Evolutionary conservation across 2,113 vertebrate species (phyloP).

Genomic region (Corythoichthys haematopterus): DNA sequence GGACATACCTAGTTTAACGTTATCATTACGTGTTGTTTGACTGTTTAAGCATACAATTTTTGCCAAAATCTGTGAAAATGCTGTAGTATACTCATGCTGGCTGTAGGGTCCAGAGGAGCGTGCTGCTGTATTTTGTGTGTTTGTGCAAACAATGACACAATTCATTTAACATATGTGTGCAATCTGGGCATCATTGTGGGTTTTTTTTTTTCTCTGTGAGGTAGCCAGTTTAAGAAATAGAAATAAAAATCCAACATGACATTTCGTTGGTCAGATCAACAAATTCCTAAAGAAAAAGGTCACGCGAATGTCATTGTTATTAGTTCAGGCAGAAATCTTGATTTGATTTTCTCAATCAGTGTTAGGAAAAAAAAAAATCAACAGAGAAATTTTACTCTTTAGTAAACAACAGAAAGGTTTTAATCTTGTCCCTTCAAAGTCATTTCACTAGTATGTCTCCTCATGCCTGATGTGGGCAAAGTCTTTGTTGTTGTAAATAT

Average conservation of each 20-base stretch:
- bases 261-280: not conserved
- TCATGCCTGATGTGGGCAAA: conserved; percentile 61
- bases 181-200: not conserved
- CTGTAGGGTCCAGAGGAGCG: not conserved
- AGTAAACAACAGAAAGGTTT: no score
- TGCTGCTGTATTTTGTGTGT: conserved; percentile 2
- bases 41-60: not conserved
- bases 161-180: conserved; percentile 2
- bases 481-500: conserved; percentile 76
- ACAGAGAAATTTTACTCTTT: no score
- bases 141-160: not conserved
- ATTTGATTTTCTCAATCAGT: not conserved
- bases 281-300: not conserved
- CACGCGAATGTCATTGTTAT: conserved; percentile 3
- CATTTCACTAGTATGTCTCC: conserved; percentile 41
- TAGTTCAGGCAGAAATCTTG: not conserved
- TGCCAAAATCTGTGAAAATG: conserved; percentile 16
- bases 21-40: not conserved
- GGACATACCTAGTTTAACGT: not conserved
- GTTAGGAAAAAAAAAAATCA: not conserved
- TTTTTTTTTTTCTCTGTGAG: not conserved
- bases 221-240: not conserved
- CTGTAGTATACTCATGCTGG: conserved; percentile 31
- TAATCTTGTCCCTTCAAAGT: conserved; percentile 14
- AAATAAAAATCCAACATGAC: not conserved